A percentile compares a stretch with the other conserved stretches of the same genome.
Evolutionary conservation across 2,113 vertebrate genomes (phyloP).

Genomic region (Myotis davidii): DNA sequence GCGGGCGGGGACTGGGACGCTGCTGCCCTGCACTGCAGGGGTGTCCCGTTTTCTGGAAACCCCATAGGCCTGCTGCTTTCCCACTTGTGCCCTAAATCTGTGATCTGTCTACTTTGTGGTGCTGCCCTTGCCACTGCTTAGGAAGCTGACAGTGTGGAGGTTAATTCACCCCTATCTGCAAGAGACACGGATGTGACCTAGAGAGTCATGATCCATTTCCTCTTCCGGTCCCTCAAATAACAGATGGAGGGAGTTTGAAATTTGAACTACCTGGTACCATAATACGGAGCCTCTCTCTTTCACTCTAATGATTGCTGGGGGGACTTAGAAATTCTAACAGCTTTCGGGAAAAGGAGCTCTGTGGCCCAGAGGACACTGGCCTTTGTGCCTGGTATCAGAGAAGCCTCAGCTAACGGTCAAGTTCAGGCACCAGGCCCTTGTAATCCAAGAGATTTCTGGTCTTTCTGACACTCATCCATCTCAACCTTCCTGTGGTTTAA

Average conservation of each 20-base stretch:
- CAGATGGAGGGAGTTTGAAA: not conserved
- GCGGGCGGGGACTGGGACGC: not conserved
- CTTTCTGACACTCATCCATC: not conserved
- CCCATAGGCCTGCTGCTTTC: not conserved
- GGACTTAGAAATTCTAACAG: not conserved
- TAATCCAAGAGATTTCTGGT: not conserved
- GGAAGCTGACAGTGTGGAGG: not conserved
- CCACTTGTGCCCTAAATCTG: not conserved
- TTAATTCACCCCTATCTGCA: not conserved
- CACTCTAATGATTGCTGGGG: not conserved
- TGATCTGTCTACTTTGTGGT: accelerated
- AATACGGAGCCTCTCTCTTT: not conserved
- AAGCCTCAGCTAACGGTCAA: not conserved
- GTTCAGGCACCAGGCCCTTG: not conserved
- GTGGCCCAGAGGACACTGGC: no score
- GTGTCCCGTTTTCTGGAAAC: not conserved
- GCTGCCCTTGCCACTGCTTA: not conserved
- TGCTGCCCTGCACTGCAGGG: no score
- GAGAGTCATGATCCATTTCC: not conserved
- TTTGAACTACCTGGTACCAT: not conserved
- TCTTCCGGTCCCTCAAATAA: not conserved
- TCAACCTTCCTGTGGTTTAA: not conserved
- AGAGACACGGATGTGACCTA: not conserved
- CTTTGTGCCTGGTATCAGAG: not conserved
- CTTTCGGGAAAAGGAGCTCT: not conserved